Evolutionary conservation across 2,888 invertebrate genomes (phyloP).

Genomic region (Branchipolynoe longqiensis): DNA sequence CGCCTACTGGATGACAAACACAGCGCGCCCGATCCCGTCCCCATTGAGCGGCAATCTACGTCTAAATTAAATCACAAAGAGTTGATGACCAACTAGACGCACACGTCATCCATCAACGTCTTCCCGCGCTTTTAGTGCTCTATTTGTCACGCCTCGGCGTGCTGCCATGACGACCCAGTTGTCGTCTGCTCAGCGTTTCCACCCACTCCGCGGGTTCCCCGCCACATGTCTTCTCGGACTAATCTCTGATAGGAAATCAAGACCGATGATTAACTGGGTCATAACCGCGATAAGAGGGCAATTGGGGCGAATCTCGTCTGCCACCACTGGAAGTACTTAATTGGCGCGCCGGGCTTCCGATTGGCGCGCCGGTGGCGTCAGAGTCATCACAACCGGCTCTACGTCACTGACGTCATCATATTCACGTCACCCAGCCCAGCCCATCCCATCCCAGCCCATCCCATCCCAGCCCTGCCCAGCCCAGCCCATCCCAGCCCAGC

Average conservation of each 20-base stretch:
- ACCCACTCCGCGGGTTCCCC: background rate
- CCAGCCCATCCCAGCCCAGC: background rate
- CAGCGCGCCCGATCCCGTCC: background rate
- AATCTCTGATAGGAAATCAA: constrained; percentile 1
- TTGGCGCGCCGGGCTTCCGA: no score
- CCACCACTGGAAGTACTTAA: background rate
- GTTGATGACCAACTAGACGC: constrained; percentile 35
- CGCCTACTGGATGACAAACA: background rate
- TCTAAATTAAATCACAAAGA: constrained; percentile 48
- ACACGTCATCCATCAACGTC: background rate
- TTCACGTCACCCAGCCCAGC: no score
- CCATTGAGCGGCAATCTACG: constrained; percentile 25
- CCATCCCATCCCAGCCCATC: no score
- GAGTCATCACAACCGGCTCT: no score
- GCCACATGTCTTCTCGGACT: background rate
- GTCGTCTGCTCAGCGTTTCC: background rate
- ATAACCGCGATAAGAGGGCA: background rate
- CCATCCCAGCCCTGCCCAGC: background rate
- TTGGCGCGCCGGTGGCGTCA: no score
- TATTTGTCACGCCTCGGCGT: background rate
- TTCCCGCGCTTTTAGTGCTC: background rate
- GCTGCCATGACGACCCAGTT: background rate
- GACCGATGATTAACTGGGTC: constrained; percentile 21
- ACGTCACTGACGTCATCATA: no score
- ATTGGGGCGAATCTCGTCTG: background rate